Base-by-base conservation (phyloP, 2,888 invertebrate species). In the Agrypnus murinus region DNA sequence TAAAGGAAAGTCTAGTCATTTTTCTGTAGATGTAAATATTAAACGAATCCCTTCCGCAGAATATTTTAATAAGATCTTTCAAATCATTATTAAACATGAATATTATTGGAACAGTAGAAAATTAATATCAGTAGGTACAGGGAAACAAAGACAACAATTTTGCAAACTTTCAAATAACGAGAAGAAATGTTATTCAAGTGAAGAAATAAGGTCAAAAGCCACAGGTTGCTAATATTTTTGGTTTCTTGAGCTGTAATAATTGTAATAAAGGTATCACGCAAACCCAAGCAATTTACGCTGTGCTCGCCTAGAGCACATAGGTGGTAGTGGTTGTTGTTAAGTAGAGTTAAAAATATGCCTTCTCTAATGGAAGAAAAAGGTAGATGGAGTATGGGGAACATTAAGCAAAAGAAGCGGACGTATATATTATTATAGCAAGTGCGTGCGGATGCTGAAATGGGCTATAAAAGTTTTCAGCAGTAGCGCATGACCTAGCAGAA, bases 401-500 rank as follows among this genome's bases (percentile, higher is more conserved):
- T 67, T 67, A 67, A 60, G 48, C 59, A 60, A 67, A n/a, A 66
- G 58, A 40, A 48, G 43, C 67, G 48, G 60, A 46, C 67, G 59
- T 67, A 60, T 59, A 66, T 50, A 46, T 62, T 55, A 55, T 55
- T 62, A 48, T 50, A 67, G 66, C 66, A 65, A 71, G 63, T 71
- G 71, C 71, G 71, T 67, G 66, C 63, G 46, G 65, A 67, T 66
- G 48, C 65, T 34, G 58, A 63, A 67, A 67, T 62, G 66, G 66
- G 55, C 66, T 38, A 63, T 71, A 67, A 71, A 71, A 66, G 63
- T 63, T 53, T 60, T 63, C 53, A 63, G 55, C 46, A 60, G 62
- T n/a, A 62, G 62, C 62, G 59, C 67, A 71, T 68, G 68, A 68
- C 67, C 68, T 63, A 65, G 71, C 71, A 64, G 68, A 68, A 67